These are phyloP conservation scores for Myotis brandtii DNA, from an alignment of 2,113 vertebrate species.

Conservation along the genomic window DNA sequence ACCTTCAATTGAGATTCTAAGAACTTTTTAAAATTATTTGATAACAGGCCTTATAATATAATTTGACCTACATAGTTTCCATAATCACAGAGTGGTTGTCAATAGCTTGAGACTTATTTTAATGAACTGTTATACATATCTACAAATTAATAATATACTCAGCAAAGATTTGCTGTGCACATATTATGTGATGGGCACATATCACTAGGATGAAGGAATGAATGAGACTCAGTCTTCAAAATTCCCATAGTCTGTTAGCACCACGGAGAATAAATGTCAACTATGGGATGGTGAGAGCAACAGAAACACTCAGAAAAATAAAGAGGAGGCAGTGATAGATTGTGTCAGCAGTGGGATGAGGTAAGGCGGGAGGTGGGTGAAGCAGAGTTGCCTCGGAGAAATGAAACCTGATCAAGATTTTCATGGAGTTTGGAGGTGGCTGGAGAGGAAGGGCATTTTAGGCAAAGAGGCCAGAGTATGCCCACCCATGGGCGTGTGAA, in stretches of 20 bases:
- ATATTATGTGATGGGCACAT: neutral
- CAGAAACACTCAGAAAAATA: neutral
- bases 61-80: neutral
- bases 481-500: neutral
- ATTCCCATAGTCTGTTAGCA: neutral
- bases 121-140: neutral
- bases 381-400: neutral
- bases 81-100: neutral
- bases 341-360: neutral
- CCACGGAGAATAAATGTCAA: neutral
- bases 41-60: conserved; percentile 37
- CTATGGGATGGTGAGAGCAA: neutral
- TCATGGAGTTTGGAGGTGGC: neutral
- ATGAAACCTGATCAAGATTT: neutral
- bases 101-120: neutral
- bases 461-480: neutral
- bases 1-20: neutral
- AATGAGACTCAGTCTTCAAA: neutral
- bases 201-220: neutral
- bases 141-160: neutral
- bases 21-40: neutral
- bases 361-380: neutral
- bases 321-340: neutral
- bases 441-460: neutral
- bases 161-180: neutral